These are phyloP conservation scores for Cirrhinus mrigala DNA, from an alignment of 2,797 vertebrate species.

Conservation along the genomic window DNA sequence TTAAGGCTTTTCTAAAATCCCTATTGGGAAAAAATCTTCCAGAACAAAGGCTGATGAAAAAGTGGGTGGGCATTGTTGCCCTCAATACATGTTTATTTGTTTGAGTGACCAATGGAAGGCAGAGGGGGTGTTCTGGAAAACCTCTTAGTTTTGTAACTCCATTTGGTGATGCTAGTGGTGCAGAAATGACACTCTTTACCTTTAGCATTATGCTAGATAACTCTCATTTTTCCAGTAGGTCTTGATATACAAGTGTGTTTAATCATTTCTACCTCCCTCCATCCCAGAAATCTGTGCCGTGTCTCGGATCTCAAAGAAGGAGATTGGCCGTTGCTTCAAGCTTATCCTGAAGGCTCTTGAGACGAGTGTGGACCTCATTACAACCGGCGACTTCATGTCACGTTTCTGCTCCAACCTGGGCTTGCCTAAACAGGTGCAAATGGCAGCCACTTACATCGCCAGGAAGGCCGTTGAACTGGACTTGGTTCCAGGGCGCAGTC, in stretches of 20 bases:
- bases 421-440: constrained; percentile 97
- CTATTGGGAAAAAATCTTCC: background rate
- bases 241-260: background rate
- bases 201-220: background rate
- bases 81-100: background rate
- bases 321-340: constrained; percentile 97
- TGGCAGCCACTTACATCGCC: constrained; percentile 96
- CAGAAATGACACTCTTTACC: background rate
- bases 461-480: constrained; percentile 96
- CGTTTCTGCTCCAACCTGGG: constrained; percentile 94
- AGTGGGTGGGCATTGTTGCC: background rate
- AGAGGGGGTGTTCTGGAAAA: background rate
- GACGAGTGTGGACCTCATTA: constrained; percentile 98
- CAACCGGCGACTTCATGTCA: constrained; percentile 99
- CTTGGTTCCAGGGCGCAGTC: constrained; percentile 95
- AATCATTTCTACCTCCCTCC: background rate
- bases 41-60: background rate
- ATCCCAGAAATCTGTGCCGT: constrained; percentile 95
- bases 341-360: constrained; percentile 94
- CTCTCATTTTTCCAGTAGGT: background rate
- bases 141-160: background rate
- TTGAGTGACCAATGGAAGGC: background rate
- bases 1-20: background rate
- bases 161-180: background rate
- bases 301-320: constrained; percentile 98